These are phyloP conservation scores for Mycalesis mineus DNA, from an alignment of 2,888 invertebrate genomes.

Conservation along the genomic window DNA sequence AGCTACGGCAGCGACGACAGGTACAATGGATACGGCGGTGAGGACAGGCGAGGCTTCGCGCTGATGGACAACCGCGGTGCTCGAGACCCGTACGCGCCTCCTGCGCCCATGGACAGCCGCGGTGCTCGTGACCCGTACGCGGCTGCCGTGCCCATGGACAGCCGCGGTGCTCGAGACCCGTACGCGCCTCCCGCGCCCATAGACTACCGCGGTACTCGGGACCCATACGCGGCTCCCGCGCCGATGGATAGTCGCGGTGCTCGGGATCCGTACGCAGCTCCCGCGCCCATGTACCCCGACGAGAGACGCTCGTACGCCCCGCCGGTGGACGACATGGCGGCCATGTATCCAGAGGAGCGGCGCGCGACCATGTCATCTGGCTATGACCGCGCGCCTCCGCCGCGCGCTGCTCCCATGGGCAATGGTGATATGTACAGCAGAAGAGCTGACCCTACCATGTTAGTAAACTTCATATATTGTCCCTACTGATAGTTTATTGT, in stretches of 20 bases:
- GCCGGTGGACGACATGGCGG: slow-evolving; percentile 38
- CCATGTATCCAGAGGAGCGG: slow-evolving; percentile 47
- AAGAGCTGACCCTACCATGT: slow-evolving; percentile 61
- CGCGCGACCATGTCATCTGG: slow-evolving; percentile 48
- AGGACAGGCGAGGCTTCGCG: slow-evolving; percentile 61
- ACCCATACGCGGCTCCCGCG: too few relatives aligned
- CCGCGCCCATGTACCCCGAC: slow-evolving; percentile 50
- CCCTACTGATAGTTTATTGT: too few relatives aligned
- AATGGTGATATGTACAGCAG: slow-evolving; percentile 74
- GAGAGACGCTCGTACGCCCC: slow-evolving; percentile 45
- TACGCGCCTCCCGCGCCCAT: slow-evolving; percentile 49
- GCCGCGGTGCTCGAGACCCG: slow-evolving; percentile 51
- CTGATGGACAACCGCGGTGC: slow-evolving; percentile 56
- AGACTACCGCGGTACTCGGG: slow-evolving; percentile 46
- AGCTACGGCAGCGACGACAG: too few relatives aligned
- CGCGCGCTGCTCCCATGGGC: slow-evolving; percentile 53
- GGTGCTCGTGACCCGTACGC: too few relatives aligned
- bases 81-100: slow-evolving; percentile 57
- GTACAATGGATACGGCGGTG: slow-evolving; percentile 66
- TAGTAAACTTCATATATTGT: slow-evolving; percentile 40
- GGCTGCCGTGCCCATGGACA: slow-evolving; percentile 59
- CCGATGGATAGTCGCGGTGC: slow-evolving; percentile 54
- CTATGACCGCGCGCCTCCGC: slow-evolving; percentile 58
- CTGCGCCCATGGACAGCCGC: slow-evolving; percentile 42
- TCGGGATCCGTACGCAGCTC: slow-evolving; percentile 55